A percentile compares a stretch with the other conserved stretches of the same genome.
Conservation (phyloP, 2,797 vertebrate genomes). For the Cyprinella venusta region DNA sequence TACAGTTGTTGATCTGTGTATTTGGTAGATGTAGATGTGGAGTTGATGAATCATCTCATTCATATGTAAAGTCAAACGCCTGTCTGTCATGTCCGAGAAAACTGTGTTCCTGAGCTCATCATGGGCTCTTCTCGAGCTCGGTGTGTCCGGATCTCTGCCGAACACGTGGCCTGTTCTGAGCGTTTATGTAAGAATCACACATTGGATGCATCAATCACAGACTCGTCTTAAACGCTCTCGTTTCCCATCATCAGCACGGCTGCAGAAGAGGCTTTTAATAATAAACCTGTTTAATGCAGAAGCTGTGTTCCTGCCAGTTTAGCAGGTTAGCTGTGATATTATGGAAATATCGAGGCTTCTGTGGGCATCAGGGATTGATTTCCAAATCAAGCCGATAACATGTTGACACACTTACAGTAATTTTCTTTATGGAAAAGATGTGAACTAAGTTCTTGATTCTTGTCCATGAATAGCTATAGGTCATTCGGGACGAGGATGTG, state of each 20-base stretch:
- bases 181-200: constrained; percentile 24
- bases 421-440: not conserved
- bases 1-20: not conserved
- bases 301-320: not conserved
- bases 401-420: not conserved
- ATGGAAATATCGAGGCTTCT: not conserved
- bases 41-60: not conserved
- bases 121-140: not conserved
- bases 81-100: not conserved
- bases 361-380: not conserved
- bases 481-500: not conserved
- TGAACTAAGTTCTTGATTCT: not conserved
- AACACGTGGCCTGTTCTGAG: not conserved
- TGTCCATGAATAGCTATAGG: not conserved
- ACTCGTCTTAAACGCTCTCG: not conserved
- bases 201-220: not conserved
- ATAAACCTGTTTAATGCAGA: constrained; percentile 3
- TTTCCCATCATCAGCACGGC: not conserved
- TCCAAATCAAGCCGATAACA: not conserved
- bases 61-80: not conserved
- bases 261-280: not conserved
- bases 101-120: not conserved
- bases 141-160: not conserved
- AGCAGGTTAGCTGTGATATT: constrained; percentile 11
- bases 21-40: not conserved